A percentile compares a stretch with the other conserved stretches of the same genome.
phyloP scores from a whole-genome alignment of 1,140 invertebrate genomes.

The Globodera rostochiensis region DNA sequence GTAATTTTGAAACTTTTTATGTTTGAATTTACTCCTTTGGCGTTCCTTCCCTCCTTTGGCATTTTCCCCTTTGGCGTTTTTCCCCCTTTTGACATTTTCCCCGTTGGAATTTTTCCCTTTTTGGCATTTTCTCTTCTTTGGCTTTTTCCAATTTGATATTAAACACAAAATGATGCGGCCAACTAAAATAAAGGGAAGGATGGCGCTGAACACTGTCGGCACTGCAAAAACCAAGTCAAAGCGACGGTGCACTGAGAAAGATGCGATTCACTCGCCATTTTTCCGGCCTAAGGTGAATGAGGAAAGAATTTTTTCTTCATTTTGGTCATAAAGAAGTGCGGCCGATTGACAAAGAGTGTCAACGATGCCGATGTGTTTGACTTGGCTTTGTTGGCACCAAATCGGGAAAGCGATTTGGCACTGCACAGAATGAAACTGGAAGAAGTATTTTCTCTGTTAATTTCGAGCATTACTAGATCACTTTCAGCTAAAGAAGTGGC shows the following conservation, averaged over 20 bases:
- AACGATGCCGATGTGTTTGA: background rate
- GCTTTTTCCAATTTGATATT: too few relatives aligned
- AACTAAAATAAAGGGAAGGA: background rate
- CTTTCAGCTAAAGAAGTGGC: slow-evolving; percentile 42
- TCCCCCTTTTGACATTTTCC: too few relatives aligned
- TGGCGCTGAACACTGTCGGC: background rate
- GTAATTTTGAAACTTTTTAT: too few relatives aligned
- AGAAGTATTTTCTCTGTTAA: slow-evolving; percentile 15
- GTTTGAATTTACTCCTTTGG: too few relatives aligned
- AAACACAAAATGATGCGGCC: background rate
- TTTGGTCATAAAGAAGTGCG: background rate
- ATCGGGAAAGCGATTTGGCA: slow-evolving; percentile 24
- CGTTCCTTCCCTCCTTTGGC: too few relatives aligned
- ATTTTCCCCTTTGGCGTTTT: too few relatives aligned
- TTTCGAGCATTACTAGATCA: background rate
- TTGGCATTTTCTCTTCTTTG: too few relatives aligned
- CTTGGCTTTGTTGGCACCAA: slow-evolving; percentile 10
- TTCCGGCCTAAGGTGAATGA: slow-evolving; percentile 1
- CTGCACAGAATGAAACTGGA: slow-evolving; percentile 35
- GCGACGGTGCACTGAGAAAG: background rate
- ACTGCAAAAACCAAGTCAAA: background rate
- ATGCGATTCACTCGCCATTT: slow-evolving; percentile 1
- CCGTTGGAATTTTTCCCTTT: too few relatives aligned
- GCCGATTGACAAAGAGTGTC: background rate
- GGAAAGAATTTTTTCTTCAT: background rate